These are phyloP conservation scores for Notolabrus celidotus DNA, from an alignment of 2,797 vertebrate genomes.

Conservation along the genomic window DNA sequence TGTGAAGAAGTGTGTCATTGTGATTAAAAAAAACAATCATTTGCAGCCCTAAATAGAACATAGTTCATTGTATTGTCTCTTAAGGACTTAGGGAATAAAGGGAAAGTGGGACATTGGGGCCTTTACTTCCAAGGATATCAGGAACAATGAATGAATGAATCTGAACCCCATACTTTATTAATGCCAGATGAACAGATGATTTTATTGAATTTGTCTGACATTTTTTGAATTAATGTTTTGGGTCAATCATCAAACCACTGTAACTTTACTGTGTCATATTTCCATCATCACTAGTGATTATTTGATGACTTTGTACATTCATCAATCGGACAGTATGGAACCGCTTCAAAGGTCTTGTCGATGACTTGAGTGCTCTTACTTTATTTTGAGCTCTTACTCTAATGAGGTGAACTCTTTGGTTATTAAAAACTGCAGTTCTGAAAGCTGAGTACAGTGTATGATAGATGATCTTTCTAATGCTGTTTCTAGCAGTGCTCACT, in stretches of 20 bases:
- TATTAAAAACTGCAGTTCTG: not conserved
- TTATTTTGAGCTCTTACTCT: too few species aligned
- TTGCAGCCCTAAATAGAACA: not conserved
- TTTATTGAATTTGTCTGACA: not conserved
- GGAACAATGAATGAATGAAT: conserved; percentile 5
- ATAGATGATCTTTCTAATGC: not conserved
- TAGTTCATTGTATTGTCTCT: not conserved
- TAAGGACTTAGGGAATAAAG: not conserved
- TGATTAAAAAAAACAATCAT: too few species aligned
- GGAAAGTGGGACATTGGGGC: not conserved
- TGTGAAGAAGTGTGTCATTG: too few species aligned
- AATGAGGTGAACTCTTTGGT: not conserved
- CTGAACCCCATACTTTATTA: not conserved
- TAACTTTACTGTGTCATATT: not conserved
- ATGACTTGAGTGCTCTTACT: too few species aligned
- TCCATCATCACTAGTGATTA: not conserved
- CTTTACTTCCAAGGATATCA: conserved; percentile 3
- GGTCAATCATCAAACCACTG: not conserved
- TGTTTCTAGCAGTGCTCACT: not conserved
- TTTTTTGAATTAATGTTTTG: conserved; percentile 1
- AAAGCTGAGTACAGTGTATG: not conserved
- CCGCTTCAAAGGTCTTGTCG: not conserved
- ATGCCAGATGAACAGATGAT: not conserved
- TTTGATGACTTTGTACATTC: not conserved
- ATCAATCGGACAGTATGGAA: not conserved